phyloP scores from a whole-genome alignment of 1,140 invertebrate species.

The Tetramorium alpestre region DNA sequence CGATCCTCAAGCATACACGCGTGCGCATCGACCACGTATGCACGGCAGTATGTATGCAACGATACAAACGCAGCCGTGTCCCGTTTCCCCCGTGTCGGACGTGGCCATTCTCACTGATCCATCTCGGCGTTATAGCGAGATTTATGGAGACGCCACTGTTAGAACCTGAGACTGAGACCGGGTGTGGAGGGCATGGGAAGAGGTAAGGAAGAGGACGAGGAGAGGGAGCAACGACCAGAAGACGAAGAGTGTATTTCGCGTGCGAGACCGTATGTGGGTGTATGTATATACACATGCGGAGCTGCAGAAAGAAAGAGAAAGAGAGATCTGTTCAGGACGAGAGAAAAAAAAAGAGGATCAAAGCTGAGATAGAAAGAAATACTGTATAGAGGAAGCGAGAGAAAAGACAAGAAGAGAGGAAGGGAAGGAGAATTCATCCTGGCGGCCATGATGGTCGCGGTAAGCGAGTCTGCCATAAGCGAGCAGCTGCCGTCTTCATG shows the following conservation, averaged over 20 bases:
- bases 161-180: conserved; percentile 69
- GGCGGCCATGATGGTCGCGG: conserved; percentile 54
- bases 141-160: conserved; percentile 83
- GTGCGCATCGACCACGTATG: conserved; percentile 43
- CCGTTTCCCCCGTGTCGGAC: conserved; percentile 70
- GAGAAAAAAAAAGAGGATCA: conserved; percentile 30
- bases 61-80: conserved; percentile 56
- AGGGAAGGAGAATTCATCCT: conserved; percentile 53
- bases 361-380: background rate
- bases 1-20: conserved; percentile 33
- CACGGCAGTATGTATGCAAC: conserved; percentile 32
- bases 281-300: background rate
- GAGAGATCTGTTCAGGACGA: conserved; percentile 3
- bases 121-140: conserved; percentile 84
- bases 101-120: conserved; percentile 84
- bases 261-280: conserved; percentile 12
- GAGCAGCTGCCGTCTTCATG: conserved; percentile 36
- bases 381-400: background rate
- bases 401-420: background rate
- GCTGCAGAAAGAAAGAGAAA: conserved; percentile 20
- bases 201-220: conserved; percentile 55
- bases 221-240: conserved; percentile 58
- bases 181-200: conserved; percentile 49
- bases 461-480: conserved; percentile 50
- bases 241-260: conserved; percentile 47